phyloP scores from a whole-genome alignment of 1,140 invertebrate genomes.

The Drosophila prosaltans region DNA sequence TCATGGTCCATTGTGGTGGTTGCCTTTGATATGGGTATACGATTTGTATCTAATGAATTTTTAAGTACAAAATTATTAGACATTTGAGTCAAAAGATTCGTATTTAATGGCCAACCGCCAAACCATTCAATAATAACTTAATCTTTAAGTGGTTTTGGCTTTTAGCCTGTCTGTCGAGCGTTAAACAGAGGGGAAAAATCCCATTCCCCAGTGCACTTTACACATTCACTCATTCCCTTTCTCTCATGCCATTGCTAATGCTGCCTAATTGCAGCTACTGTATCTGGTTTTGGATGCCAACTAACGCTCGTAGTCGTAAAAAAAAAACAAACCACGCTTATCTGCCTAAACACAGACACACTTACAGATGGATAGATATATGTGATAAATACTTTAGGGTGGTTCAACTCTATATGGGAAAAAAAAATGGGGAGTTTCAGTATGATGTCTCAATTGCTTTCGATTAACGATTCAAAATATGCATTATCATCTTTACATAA shows the following conservation, averaged over 20 bases:
- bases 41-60: constrained; percentile 78
- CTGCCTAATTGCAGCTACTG: constrained; percentile 13
- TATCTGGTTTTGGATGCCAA: not conserved
- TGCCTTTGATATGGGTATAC: constrained; percentile 69
- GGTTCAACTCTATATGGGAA: not conserved
- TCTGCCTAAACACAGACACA: constrained; percentile 14
- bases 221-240: not conserved
- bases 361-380: constrained; percentile 4
- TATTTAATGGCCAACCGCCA: constrained; percentile 48
- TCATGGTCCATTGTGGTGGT: constrained; percentile 61
- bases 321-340: constrained; percentile 1
- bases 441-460: constrained; percentile 31
- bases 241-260: not conserved
- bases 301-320: constrained; percentile 7
- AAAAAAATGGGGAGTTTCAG: constrained; percentile 17
- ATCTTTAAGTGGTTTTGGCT: constrained; percentile 76
- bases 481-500: no score
- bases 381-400: not conserved
- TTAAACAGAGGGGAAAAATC: constrained; percentile 5
- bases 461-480: not conserved
- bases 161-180: constrained; percentile 34
- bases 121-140: constrained; percentile 56
- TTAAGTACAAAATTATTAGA: constrained; percentile 75
- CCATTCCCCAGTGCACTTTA: constrained; percentile 12
- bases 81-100: constrained; percentile 51